Evolutionary conservation across 2,888 invertebrate genomes (phyloP).

Genomic region (Drosophila neonasuta): DNA sequence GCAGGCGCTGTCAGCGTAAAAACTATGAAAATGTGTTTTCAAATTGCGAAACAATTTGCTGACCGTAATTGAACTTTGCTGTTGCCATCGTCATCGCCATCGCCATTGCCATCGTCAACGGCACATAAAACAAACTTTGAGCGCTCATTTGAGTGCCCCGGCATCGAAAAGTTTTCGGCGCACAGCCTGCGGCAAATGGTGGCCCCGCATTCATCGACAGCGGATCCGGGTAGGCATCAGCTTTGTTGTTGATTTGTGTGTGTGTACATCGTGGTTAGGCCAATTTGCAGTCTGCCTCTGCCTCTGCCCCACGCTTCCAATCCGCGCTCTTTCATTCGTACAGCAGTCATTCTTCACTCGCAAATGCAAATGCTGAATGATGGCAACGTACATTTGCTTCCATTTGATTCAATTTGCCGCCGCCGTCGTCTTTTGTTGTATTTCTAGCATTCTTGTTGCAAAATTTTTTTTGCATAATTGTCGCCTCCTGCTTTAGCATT

Average conservation of each 20-base stretch:
- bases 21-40: slow-evolving; percentile 74
- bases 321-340: neutral
- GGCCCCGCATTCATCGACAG: slow-evolving; percentile 9
- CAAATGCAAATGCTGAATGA: neutral
- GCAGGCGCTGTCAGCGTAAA: slow-evolving; percentile 46
- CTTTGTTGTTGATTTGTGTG: slow-evolving; percentile 27
- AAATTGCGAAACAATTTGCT: slow-evolving; percentile 76
- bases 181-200: slow-evolving; percentile 67
- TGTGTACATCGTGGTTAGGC: slow-evolving; percentile 26
- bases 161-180: slow-evolving; percentile 55
- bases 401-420: slow-evolving; percentile 31
- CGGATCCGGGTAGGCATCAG: slow-evolving; percentile 1
- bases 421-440: slow-evolving; percentile 20
- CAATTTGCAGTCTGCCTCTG: slow-evolving; percentile 30
- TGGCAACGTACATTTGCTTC: slow-evolving; percentile 1
- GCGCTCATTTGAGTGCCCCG: slow-evolving; percentile 58
- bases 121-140: slow-evolving; percentile 67
- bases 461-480: slow-evolving; percentile 48
- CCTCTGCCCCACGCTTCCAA: neutral
- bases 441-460: slow-evolving; percentile 35
- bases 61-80: slow-evolving; percentile 75
- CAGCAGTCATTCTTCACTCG: slow-evolving; percentile 20
- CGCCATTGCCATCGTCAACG: slow-evolving; percentile 30
- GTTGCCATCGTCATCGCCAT: slow-evolving; percentile 28
- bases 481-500: slow-evolving; percentile 6